A percentile compares a stretch with the other conserved stretches of the same genome.
These are phyloP conservation scores for Typhlichthys eigenmanni DNA, from an alignment of 2,797 vertebrate genomes.

Conservation along the genomic window DNA sequence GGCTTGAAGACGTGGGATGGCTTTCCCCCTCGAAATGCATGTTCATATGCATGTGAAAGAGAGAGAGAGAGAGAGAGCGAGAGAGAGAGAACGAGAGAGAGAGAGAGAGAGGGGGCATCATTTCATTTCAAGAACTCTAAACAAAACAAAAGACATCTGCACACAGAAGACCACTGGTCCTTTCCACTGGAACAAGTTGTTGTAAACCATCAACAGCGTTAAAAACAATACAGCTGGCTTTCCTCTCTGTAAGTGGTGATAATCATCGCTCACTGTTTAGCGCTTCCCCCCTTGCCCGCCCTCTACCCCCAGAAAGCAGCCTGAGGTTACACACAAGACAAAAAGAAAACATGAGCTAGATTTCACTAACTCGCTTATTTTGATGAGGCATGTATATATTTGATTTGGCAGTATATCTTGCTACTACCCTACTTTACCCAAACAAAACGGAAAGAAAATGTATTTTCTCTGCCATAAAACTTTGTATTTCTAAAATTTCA, in stretches of 20 bases:
- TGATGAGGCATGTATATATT: conserved; percentile 40
- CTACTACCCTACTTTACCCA: conserved; percentile 48
- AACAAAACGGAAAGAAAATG: conserved; percentile 43
- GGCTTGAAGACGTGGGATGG: too few relatives aligned
- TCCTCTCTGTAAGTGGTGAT: conserved; percentile 60
- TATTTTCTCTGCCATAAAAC: conserved; percentile 8
- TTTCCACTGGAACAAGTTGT: too few relatives aligned
- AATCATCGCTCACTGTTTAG: conserved; percentile 74
- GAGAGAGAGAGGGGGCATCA: not conserved
- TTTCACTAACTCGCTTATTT: conserved; percentile 47
- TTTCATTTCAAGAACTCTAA: too few relatives aligned
- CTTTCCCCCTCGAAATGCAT: too few relatives aligned
- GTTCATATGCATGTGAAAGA: too few relatives aligned
- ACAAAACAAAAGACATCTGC: too few relatives aligned
- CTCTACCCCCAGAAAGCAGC: conserved; percentile 25
- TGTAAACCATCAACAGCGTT: conserved; percentile 61
- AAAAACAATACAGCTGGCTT: conserved; percentile 78
- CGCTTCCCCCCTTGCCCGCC: conserved; percentile 7
- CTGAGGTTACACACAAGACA: conserved; percentile 52
- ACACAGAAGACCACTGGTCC: too few relatives aligned
- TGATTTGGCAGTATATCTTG: conserved; percentile 33
- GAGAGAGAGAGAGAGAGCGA: not conserved
- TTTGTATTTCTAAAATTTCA: not conserved
- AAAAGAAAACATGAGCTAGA: conserved; percentile 50
- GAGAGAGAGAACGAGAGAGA: not conserved